A percentile compares a stretch with the other conserved stretches of the same genome.
These are phyloP conservation scores for Lithobates sylvaticus DNA, from an alignment of 2,797 vertebrate species.

Conservation along the genomic window DNA sequence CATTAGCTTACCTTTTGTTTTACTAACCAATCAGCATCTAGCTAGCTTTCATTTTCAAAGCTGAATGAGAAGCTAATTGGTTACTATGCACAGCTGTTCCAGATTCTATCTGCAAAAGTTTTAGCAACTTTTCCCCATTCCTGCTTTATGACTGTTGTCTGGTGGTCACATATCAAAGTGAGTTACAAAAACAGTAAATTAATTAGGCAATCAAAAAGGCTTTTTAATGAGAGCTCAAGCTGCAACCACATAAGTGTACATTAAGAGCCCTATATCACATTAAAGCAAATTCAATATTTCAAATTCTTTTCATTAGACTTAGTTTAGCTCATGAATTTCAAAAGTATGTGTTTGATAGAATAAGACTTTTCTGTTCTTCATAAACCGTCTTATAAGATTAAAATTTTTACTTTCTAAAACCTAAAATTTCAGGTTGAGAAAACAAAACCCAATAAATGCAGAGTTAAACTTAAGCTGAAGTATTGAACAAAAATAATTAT, in stretches of 20 bases:
- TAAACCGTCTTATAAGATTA: slow-evolving; percentile 72
- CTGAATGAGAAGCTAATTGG: no score
- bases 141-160: no score
- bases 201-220: no score
- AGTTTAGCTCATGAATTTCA: slow-evolving; percentile 72
- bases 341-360: slow-evolving; percentile 68
- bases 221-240: no score
- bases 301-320: slow-evolving; percentile 68
- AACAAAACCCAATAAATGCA: slow-evolving; percentile 67
- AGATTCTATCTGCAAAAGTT: no score
- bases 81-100: no score
- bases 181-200: no score
- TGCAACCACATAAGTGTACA: neutral
- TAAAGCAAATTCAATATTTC: slow-evolving; percentile 69
- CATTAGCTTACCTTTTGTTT: no score
- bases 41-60: no score
- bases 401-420: slow-evolving; percentile 68
- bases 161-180: no score
- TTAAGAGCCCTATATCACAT: slow-evolving; percentile 61
- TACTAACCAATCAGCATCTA: no score
- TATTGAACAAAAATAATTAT: slow-evolving; percentile 47
- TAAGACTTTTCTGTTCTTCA: slow-evolving; percentile 65
- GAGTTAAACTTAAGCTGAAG: slow-evolving; percentile 43
- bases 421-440: slow-evolving; percentile 64
- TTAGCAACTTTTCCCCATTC: no score